Evolutionary conservation across 1,140 invertebrate genomes (phyloP).

Genomic region (Pseudobourletiella spinata): DNA sequence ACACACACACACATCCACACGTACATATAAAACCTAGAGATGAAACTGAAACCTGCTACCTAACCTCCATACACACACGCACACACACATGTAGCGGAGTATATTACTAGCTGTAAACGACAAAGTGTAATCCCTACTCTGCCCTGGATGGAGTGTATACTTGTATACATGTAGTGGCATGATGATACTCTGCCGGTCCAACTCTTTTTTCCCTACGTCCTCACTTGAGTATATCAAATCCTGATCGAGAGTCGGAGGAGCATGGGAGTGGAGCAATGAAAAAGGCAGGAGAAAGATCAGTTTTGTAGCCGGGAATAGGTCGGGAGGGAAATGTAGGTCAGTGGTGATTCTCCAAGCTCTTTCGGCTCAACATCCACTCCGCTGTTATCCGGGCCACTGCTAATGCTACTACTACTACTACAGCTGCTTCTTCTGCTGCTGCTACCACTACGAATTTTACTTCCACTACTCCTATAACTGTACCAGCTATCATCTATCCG

Average conservation of each 20-base stretch:
- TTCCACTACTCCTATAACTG: too few relatives aligned
- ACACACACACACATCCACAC: neutral
- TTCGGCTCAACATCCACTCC: too few relatives aligned
- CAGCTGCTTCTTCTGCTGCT: too few relatives aligned
- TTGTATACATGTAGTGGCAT: too few relatives aligned
- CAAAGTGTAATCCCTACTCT: too few relatives aligned
- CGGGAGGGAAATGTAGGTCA: slow-evolving; percentile 29
- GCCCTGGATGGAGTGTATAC: too few relatives aligned
- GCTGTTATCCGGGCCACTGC: too few relatives aligned
- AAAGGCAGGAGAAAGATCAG: neutral
- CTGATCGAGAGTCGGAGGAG: neutral
- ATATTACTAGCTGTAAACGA: too few relatives aligned
- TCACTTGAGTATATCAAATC: neutral
- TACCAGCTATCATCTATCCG: too few relatives aligned
- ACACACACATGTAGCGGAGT: neutral
- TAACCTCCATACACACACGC: neutral
- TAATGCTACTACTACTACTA: too few relatives aligned
- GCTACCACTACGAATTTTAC: too few relatives aligned
- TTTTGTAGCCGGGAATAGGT: slow-evolving; percentile 10
- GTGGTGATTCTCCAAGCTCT: neutral
- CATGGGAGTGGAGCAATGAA: slow-evolving; percentile 5
- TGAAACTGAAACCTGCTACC: neutral
- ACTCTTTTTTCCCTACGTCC: neutral
- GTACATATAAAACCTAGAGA: neutral
- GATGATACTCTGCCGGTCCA: neutral